Conservation (phyloP, 2,797 vertebrate genomes). For the Oryzias sinensis region DNA sequence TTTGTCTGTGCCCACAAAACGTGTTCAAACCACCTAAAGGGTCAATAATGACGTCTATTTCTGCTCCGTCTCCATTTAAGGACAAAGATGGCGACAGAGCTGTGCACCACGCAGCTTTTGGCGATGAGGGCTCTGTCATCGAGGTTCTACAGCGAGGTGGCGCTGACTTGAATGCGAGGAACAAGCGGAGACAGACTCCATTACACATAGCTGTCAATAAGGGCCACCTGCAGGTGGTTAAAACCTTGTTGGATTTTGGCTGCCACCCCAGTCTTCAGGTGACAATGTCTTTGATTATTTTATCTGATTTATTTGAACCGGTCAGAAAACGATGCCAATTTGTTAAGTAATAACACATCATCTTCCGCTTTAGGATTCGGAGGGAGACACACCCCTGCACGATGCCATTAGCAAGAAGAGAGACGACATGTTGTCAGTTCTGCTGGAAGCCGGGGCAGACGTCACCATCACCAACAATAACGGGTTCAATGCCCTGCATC, state of each 20-base stretch:
- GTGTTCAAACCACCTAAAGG: not conserved
- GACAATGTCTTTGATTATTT: conserved; percentile 25
- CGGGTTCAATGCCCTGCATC: conserved; percentile 97
- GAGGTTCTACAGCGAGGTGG: conserved; percentile 96
- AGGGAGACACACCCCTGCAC: conserved; percentile 98
- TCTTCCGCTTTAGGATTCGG: conserved; percentile 85
- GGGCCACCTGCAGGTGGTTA: conserved; percentile 97
- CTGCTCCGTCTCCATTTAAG: conserved; percentile 65
- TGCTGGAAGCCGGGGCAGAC: conserved; percentile 95
- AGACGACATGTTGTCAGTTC: conserved; percentile 96
- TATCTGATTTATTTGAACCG: not conserved
- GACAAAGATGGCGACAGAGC: conserved; percentile 98
- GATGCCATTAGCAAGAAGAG: conserved; percentile 99
- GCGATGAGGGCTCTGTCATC: conserved; percentile 97
- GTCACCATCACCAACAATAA: conserved; percentile 99
- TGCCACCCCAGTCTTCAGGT: conserved; percentile 99
- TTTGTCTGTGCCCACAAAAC: conserved; percentile 4
- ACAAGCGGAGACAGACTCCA: conserved; percentile 95
- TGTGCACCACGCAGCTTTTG: conserved; percentile 95
- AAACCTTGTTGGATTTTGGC: conserved; percentile 95
- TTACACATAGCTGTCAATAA: conserved; percentile 99
- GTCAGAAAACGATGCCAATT: conserved; percentile 1
- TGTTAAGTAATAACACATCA: not conserved
- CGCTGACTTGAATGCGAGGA: conserved; percentile 95
- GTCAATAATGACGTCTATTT: conserved; percentile 29